Base-by-base conservation (phyloP, 2,797 vertebrate genomes). In the Buceros bicornis region DNA sequence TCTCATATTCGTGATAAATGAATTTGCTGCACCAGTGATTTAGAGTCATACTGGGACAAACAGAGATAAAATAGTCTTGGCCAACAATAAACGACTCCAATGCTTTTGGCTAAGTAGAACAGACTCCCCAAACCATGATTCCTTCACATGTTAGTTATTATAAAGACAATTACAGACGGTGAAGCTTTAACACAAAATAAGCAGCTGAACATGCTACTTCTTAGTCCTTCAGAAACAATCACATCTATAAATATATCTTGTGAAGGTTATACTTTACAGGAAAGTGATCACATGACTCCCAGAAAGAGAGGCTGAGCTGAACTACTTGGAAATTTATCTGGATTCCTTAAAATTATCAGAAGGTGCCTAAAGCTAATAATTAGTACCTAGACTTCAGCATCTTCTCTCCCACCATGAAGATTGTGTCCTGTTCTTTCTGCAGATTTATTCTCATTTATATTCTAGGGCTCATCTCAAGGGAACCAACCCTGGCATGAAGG, bases 1-100 rank as follows among this genome's bases (percentile, higher is more conserved):
- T 91, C 66, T 81, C 79, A 58, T 83, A 61, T 74, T 95, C 65
- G 14, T 42, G 61, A 96, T 79, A 92, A 97, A 97, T 93, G 42
- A 54, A 85, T 95, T 82, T 92, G 91, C 45, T 13, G 35, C 89
- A 81, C 51, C 74, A 70, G 79, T 84, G 65, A 91, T 90, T 92
- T 58, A 94, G 64, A 94, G 29, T 11, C 25, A 91, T 58, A 26
- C 1, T 89, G 69, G 82, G 60, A 91, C 81, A 77, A 94, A 78
- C 21, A 94, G 56, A 93, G 53, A 82, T 65, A 45, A 92, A 95
- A 13, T 62, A 77, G 51, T 78, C 70, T 83, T 13, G 21, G 37
- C 67, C 51, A 93, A 50, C 43, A 81, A 85, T 53, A 87, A 96
- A 91, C 13, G 16, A 48, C 29, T 93, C 33, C 79, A 29, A 61